phyloP scores from a whole-genome alignment of 2,113 vertebrate species.

The Zosterops borbonicus region DNA sequence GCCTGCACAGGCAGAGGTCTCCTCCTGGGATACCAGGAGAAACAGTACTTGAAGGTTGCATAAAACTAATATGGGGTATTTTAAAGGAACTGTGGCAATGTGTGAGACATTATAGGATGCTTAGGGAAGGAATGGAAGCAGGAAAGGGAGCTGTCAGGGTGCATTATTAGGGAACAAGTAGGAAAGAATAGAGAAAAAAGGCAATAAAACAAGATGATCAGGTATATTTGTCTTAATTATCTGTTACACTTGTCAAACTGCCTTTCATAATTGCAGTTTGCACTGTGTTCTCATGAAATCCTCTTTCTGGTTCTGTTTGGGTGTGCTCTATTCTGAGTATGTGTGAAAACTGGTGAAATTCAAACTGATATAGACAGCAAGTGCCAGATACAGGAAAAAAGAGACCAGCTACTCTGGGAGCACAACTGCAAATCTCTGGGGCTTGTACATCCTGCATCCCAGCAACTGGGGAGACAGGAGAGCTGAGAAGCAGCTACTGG shows the following conservation, averaged over 20 bases:
- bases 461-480: accelerated
- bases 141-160: neutral
- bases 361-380: neutral
- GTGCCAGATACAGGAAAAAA: neutral
- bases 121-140: neutral
- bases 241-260: neutral
- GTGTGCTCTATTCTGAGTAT: neutral
- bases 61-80: neutral
- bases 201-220: neutral
- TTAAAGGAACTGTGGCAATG: neutral
- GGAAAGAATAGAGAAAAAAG: neutral
- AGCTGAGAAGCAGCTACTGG: no score
- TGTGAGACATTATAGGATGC: neutral
- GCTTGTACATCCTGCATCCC: accelerated
- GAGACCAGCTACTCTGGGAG: neutral
- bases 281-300: neutral
- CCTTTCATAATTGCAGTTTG: neutral
- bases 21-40: neutral
- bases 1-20: neutral
- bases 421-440: neutral
- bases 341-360: neutral
- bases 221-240: neutral
- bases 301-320: neutral
- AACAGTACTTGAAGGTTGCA: neutral
- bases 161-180: neutral